Evolutionary conservation across 2,888 invertebrate genomes (phyloP).

Genomic region (Morpho deidamia): DNA sequence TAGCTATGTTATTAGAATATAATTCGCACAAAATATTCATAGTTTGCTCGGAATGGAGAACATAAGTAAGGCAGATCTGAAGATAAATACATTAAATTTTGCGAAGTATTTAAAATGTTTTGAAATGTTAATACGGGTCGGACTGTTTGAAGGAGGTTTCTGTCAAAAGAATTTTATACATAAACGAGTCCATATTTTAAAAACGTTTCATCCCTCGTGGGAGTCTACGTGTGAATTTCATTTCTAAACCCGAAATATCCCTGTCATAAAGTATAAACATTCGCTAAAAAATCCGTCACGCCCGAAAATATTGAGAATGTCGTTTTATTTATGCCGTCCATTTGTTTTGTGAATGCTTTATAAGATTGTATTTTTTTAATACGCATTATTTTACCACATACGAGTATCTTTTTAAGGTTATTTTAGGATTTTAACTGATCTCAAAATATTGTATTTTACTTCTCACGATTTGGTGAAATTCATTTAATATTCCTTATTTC

Average conservation of each 20-base stretch:
- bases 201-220: constrained; percentile 2
- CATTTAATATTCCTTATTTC: too few species aligned
- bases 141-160: neutral
- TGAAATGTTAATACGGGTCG: neutral
- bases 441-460: too few species aligned
- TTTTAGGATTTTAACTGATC: too few species aligned
- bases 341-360: constrained; percentile 10
- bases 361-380: constrained; percentile 1
- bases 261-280: constrained; percentile 24
- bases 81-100: too few species aligned
- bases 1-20: too few species aligned
- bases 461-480: too few species aligned
- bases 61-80: too few species aligned
- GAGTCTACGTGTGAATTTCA: constrained; percentile 7
- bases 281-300: constrained; percentile 18
- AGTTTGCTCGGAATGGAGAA: too few species aligned
- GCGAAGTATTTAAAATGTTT: neutral
- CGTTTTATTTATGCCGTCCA: constrained; percentile 4
- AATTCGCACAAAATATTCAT: too few species aligned
- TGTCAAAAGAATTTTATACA: neutral
- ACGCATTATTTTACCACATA: too few species aligned
- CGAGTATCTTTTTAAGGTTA: too few species aligned
- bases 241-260: constrained; percentile 20
- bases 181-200: constrained; percentile 1
- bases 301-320: constrained; percentile 5